Evolutionary conservation across 53 echinoderm and acorn worm species (phyloP).

Genomic region (Crossaster papposus): DNA sequence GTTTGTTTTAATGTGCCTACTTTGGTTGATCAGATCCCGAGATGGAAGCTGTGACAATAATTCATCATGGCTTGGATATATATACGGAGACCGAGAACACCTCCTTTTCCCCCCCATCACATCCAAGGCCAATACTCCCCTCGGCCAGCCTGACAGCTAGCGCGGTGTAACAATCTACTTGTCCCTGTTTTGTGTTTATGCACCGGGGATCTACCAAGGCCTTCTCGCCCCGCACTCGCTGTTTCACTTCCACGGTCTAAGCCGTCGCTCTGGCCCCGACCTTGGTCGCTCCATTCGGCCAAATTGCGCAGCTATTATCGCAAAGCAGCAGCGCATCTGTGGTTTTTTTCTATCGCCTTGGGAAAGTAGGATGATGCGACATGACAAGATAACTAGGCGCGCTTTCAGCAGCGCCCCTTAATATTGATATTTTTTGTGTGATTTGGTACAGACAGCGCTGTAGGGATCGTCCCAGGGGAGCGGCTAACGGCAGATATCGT

Average conservation of each 20-base stretch:
- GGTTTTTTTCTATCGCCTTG: background rate
- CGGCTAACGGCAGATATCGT: constrained; percentile 8
- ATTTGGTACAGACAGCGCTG: constrained; percentile 1
- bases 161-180: background rate
- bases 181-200: constrained; percentile 44
- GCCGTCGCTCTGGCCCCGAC: constrained; percentile 31
- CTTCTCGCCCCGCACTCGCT: background rate
- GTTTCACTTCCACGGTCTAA: constrained; percentile 1
- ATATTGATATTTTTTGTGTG: constrained; percentile 40
- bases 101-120: background rate
- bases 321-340: background rate
- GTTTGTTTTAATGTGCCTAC: constrained; percentile 50
- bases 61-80: background rate
- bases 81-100: background rate
- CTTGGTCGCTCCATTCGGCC: constrained; percentile 32
- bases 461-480: constrained; percentile 42
- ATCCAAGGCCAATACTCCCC: constrained; percentile 24
- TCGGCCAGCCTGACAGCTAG: background rate
- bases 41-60: constrained; percentile 2
- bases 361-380: background rate
- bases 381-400: constrained; percentile 53
- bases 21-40: background rate
- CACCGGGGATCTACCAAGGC: constrained; percentile 36
- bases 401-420: background rate
- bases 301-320: constrained; percentile 54